A percentile compares a stretch with the other conserved stretches of the same genome.
These are phyloP conservation scores for Halesus radiatus DNA, from an alignment of 1,140 invertebrate species.

Conservation along the genomic window DNA sequence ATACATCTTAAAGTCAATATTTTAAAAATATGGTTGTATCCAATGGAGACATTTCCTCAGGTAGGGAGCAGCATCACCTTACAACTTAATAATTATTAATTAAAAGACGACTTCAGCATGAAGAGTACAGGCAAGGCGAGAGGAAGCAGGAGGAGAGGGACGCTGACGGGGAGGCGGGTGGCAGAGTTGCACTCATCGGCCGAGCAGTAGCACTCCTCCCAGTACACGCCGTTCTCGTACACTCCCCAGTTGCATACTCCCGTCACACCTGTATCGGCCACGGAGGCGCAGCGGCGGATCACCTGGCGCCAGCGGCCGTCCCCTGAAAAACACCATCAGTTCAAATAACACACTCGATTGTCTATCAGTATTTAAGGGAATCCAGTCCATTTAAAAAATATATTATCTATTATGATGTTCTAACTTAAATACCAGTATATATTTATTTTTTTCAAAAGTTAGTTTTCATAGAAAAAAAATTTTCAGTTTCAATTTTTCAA, in stretches of 20 bases:
- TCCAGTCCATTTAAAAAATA: no score
- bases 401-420: no score
- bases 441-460: no score
- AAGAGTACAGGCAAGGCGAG: background rate
- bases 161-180: background rate
- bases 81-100: background rate
- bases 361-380: no score
- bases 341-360: no score
- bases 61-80: no score
- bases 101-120: constrained; percentile 2
- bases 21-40: no score
- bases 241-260: constrained; percentile 96
- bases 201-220: constrained; percentile 95
- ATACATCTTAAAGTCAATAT: no score
- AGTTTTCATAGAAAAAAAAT: no score
- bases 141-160: constrained; percentile 14
- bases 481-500: no score
- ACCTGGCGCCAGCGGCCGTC: constrained; percentile 94
- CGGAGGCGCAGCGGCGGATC: constrained; percentile 89
- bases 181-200: constrained; percentile 85
- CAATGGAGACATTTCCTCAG: no score
- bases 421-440: no score
- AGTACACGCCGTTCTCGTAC: constrained; percentile 91
- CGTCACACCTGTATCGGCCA: constrained; percentile 90
- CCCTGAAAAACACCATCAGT: constrained; percentile 73